Evolutionary conservation across 2,888 invertebrate species (phyloP), one percentile per base, ranked within the genome.

Genomic region (Cryptosula pallasiana): DNA sequence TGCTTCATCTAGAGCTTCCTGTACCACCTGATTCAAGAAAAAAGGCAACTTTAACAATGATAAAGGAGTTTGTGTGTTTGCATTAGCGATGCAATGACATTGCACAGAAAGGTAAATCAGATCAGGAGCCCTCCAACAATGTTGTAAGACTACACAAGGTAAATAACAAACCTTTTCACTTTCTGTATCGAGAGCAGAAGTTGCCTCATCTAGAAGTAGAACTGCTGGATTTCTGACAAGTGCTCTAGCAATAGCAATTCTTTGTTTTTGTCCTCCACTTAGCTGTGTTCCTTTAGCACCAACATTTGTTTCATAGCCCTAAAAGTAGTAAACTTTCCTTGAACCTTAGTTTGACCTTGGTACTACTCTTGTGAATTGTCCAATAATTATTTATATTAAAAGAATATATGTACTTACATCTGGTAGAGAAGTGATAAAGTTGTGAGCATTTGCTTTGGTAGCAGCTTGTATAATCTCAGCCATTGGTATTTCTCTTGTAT

Each of bases 211-310:
- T 63, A 89, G 80, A 16, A 89, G 82, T 23, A 89, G 81, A 57
- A 89, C 83, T 77, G 85, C 84, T 0, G 88, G 88, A 78, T 88
- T 87, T 69, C 84, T 75, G 0, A 93, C 89, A 71, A 94, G 81
- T 0, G 93, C 93, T 69, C 93, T 86, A 0, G 93, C 93, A 74
- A 94, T 92, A 20, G 93, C 93, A 5, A 82, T 79, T 25, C 82
- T 73, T 73, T 82, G 82, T 72, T 85, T 85, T 75, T 85, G 86
- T 55, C 86, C 86, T 5, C 86, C 86, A 55, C 83, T 84, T 25
- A 86, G 76, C 77, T 86, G 86, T 25, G 82, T 82, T 16, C 86
- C 86, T 71, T 82, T 81, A 73, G 83, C 82, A 20, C 83, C 83
- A 0, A 83, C 81, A 35, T 77, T 75, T 2, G 83, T 83, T 16